Percentiles rank a stretch among this genome's conserved stretches.
phyloP scores from a whole-genome alignment of 2,888 invertebrate species.

The Mesorhabditis belari region DNA sequence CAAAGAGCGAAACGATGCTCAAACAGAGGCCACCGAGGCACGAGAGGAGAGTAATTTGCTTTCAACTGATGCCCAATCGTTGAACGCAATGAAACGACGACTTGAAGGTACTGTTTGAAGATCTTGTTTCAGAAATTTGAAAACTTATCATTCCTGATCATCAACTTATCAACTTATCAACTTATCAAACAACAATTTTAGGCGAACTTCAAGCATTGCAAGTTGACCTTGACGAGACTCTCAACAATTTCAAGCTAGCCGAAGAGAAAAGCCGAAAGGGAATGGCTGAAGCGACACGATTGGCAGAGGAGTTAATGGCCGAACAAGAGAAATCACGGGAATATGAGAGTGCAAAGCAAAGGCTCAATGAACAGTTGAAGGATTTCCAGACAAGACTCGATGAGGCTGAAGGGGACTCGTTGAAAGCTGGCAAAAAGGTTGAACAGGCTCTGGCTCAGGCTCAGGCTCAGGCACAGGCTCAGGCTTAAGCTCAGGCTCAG shows the following conservation, averaged over 20 bases:
- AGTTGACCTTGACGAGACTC: conserved; percentile 92
- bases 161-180: no score
- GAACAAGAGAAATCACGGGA: conserved; percentile 96
- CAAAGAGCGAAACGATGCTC: conserved; percentile 78
- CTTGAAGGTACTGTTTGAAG: conserved; percentile 55
- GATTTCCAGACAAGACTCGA: conserved; percentile 92
- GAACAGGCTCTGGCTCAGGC: no score
- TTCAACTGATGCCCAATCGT: conserved; percentile 66
- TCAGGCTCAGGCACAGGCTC: conserved; percentile 86
- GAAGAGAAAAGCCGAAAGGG: conserved; percentile 99
- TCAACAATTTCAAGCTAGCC: conserved; percentile 96
- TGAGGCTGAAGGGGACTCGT: conserved; percentile 91
- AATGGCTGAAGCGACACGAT: conserved; percentile 93
- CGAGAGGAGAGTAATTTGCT: conserved; percentile 96
- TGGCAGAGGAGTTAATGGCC: conserved; percentile 95
- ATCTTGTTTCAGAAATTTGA: neutral
- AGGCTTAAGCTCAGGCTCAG: no score
- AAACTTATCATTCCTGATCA: neutral
- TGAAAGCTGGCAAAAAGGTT: conserved; percentile 95
- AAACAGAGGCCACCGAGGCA: conserved; percentile 92
- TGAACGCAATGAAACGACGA: conserved; percentile 54
- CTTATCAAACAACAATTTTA: no score
- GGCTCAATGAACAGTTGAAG: conserved; percentile 94
- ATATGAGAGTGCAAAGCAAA: conserved; percentile 95
- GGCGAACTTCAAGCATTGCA: conserved; percentile 52